Evolutionary conservation across 2,113 vertebrate genomes (phyloP).

Genomic region (Siniperca chuatsi): DNA sequence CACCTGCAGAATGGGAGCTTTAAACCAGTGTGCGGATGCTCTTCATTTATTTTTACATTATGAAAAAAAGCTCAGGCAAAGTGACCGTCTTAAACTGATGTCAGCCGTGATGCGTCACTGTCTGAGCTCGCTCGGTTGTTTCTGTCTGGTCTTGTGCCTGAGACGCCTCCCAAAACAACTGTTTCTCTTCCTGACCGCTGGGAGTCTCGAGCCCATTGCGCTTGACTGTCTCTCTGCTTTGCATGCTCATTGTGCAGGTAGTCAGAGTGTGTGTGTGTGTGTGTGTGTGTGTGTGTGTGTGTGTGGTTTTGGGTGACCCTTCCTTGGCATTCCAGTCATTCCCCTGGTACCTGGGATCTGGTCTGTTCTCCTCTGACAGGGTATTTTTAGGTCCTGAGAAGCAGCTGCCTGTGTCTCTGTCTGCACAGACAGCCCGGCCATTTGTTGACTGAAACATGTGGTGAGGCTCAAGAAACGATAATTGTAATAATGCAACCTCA

Average conservation of each 20-base stretch:
- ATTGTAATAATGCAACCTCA: conserved; percentile 10
- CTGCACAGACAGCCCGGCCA: conserved; percentile 17
- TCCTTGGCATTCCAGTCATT: conserved; percentile 72
- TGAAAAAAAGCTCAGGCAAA: not conserved
- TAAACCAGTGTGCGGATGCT: not conserved
- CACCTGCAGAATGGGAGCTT: not conserved
- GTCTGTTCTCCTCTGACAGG: conserved; percentile 40
- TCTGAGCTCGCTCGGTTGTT: not conserved
- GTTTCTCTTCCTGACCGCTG: not conserved
- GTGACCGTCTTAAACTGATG: not conserved
- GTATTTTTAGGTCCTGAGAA: conserved; percentile 75
- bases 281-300: not conserved
- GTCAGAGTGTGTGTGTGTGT: conserved; percentile 14
- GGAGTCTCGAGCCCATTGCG: not conserved
- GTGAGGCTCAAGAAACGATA: conserved; percentile 20
- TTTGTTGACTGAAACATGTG: conserved; percentile 54
- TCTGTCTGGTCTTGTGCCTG: conserved; percentile 6
- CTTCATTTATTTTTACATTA: not conserved
- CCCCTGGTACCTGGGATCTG: conserved; percentile 79
- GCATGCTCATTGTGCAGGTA: conserved; percentile 6
- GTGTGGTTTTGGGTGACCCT: conserved; percentile 31
- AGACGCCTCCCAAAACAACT: conserved; percentile 13
- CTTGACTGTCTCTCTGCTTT: conserved; percentile 7
- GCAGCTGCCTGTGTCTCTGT: conserved; percentile 67
- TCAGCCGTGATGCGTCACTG: not conserved